Base-by-base conservation (phyloP, 1,140 invertebrate species). In the Drosophila leontia region DNA sequence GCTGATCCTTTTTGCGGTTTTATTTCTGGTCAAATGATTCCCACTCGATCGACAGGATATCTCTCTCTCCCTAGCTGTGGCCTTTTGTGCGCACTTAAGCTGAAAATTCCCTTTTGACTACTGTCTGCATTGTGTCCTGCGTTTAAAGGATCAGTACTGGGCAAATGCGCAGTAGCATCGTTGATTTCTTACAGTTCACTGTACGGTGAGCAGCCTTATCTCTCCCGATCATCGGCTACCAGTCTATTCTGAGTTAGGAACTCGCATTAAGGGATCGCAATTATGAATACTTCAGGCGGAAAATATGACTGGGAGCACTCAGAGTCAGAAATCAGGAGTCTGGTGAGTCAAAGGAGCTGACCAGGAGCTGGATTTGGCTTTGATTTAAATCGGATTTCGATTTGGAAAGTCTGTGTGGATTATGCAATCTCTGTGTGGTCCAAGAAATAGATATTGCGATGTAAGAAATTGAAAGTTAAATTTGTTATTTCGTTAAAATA, bases 11-110 rank as follows among this genome's bases (percentile, higher is more conserved):
- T 78, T 90, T 88, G 85, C 78, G 85, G 85, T 88, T 88, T 88
- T 90, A 85, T 88, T 85, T 85, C 85, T 88, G 86, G 85, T 85
- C 86, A 88, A 79, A 88, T 90, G 85, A 88, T 81, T 90, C 34
- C 55, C 78, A 75, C 74, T 87, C 69, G 80, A 88, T 88, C 81
- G 58, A 71, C 64, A 82, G 83, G 75, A 82, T 79, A 78, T 53
- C 35, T 19, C 12, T 12, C 50, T 70, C 60, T 41, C 62, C 64
- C 60, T 41, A 59, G 51, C 47, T 42, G 45, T 47, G 58, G 67
- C 64, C 76, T 39, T 80, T 83, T 83, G 80, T 74, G 56, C 45
- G 37, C 67, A 74, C 51, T 84, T 88, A 84, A 88, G 85, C 84
- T 78, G 84, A 84, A 87, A 88, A 88, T 80, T 78, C 77, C 74